Base-by-base conservation (phyloP, 2,113 vertebrate species). In the Motacilla tschutschensis region DNA sequence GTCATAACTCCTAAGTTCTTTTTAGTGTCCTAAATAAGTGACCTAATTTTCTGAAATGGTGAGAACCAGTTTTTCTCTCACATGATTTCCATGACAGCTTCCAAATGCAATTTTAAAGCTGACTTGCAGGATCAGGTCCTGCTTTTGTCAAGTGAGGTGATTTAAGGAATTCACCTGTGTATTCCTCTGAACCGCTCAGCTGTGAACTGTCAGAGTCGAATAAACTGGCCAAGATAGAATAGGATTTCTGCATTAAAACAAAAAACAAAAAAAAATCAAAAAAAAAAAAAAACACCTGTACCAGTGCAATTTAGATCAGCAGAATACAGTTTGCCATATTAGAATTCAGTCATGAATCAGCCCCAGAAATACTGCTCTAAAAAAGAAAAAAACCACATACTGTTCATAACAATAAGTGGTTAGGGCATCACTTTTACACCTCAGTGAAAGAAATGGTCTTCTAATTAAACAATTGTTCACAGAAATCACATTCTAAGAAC, bases 1-100 rank as follows among this genome's bases (percentile, higher is more conserved):
- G 65, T 89, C 60, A 59, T 85, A 90, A 79, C 25, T 90, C 51
- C 19, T 73, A 77, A 82, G 25, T 83, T 82, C 87, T 85, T 89
- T 90, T 66, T 66, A 83, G 87, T 85, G 72, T 90, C 87, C 91
- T 90, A 85, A 93, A 93, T 92, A 94, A 94, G 85, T 85, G 89
- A 90, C 85, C 93, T 92, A 85, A 91, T 92, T 95, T 93, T 87
- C 57, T 87, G 62, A 90, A 90, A 76, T 71, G 22, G 60, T 85
- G 44, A 83, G 79, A 88, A 90, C 41, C 40, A 66, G 28, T 85
- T 90, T 6, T 0, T 74, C 36, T 80, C 69, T 89, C 83, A 63
- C 11, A 0, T 89, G 79, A 79, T 87, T 82, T 90, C 60, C 17
- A 11, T 66, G 60, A 74, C 67, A 92, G 72, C 36, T 82, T 93